A percentile compares a stretch with the other conserved stretches of the same genome.
Evolutionary conservation across 2,888 invertebrate species (phyloP).

Genomic region (Galerucella calmariensis): DNA sequence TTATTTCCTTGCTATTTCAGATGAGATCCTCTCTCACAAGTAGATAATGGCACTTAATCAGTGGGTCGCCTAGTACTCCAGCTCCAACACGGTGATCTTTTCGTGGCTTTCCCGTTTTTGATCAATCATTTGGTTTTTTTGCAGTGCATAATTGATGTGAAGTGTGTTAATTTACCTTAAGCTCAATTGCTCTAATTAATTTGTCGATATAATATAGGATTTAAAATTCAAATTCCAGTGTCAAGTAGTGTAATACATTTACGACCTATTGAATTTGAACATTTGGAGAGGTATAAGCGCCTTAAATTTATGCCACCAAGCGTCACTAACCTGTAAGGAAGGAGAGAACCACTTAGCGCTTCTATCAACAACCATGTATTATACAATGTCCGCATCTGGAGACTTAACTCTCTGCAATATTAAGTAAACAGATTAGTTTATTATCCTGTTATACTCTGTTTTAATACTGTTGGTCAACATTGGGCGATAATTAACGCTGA

Average conservation of each 20-base stretch:
- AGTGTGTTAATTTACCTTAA: too few species aligned
- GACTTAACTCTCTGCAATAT: constrained; percentile 57
- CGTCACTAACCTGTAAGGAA: constrained; percentile 41
- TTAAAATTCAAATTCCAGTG: background rate
- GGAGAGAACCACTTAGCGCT: constrained; percentile 38
- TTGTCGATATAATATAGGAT: background rate
- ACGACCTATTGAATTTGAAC: constrained; percentile 24
- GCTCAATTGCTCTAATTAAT: background rate
- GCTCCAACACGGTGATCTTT: too few species aligned
- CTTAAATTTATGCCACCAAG: constrained; percentile 41
- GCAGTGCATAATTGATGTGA: background rate
- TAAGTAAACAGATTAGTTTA: constrained; percentile 62
- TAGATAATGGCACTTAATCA: too few species aligned
- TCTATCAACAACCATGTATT: constrained; percentile 44
- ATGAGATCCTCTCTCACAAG: too few species aligned
- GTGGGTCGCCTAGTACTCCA: too few species aligned
- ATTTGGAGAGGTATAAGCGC: constrained; percentile 27
- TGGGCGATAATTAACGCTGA: constrained; percentile 60
- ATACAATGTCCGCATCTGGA: constrained; percentile 48
- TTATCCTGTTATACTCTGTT: constrained; percentile 59
- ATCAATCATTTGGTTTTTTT: background rate
- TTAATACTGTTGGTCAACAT: constrained; percentile 62
- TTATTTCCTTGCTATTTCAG: too few species aligned
- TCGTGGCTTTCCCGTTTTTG: too few species aligned
- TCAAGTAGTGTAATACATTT: constrained; percentile 14